Evolutionary conservation across 2,113 vertebrate genomes (phyloP).

Genomic region (Tachycineta bicolor): DNA sequence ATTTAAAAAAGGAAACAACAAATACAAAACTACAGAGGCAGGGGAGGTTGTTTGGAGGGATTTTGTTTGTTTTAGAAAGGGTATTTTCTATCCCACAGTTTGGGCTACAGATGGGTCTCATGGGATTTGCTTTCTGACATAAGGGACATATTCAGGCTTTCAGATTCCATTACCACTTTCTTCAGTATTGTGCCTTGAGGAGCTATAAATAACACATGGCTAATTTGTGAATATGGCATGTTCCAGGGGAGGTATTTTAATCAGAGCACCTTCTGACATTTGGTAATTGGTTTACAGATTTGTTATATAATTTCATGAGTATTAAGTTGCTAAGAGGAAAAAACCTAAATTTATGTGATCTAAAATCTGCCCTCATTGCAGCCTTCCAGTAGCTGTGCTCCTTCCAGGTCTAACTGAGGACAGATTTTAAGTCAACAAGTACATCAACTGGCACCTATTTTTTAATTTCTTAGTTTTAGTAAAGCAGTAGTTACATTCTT

Average conservation of each 20-base stretch:
- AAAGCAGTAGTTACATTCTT: background rate
- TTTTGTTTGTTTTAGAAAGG: background rate
- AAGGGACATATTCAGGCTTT: constrained; percentile 50
- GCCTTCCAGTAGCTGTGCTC: background rate
- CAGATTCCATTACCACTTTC: constrained; percentile 60
- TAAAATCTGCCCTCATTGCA: constrained; percentile 7
- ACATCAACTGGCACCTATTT: background rate
- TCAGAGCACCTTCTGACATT: constrained; percentile 59
- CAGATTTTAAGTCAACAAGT: background rate
- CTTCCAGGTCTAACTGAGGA: background rate
- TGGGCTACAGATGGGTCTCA: constrained; percentile 29
- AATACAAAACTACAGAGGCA: rapidly evolving
- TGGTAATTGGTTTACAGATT: constrained; percentile 64
- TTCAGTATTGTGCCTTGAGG: constrained; percentile 46
- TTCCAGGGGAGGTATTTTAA: constrained; percentile 62
- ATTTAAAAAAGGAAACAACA: background rate
- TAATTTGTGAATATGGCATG: constrained; percentile 57
- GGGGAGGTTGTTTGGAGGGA: background rate
- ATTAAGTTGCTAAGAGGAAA: constrained; percentile 13
- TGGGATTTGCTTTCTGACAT: constrained; percentile 38
- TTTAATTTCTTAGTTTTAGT: background rate
- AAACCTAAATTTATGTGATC: background rate
- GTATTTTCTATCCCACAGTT: background rate
- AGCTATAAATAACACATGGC: constrained; percentile 70
- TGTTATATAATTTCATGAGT: constrained; percentile 63